phyloP scores from a whole-genome alignment of 2,888 invertebrate genomes.

The Drosophila mettleri region DNA sequence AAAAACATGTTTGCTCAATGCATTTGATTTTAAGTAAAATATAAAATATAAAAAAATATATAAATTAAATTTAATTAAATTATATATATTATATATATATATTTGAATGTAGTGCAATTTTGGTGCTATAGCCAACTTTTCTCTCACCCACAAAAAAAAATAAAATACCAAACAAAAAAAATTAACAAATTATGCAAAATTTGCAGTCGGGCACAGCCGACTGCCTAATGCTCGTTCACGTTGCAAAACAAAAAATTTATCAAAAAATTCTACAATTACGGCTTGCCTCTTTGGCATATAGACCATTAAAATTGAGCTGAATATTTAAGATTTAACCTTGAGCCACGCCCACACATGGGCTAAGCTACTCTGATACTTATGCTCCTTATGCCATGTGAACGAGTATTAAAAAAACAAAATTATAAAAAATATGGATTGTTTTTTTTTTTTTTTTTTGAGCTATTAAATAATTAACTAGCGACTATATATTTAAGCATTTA shows the following conservation, averaged over 20 bases:
- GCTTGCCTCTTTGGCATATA: not conserved
- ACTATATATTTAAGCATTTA: constrained; percentile 49
- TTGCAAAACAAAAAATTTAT: not conserved
- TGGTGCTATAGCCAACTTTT: constrained; percentile 61
- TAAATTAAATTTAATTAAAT: constrained; percentile 20
- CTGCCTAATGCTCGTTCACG: not conserved
- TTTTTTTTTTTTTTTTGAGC: constrained; percentile 46
- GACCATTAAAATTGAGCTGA: too few relatives aligned
- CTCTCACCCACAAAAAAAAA: constrained; percentile 44
- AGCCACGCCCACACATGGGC: too few relatives aligned
- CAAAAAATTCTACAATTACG: not conserved
- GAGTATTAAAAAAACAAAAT: constrained; percentile 3
- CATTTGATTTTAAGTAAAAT: constrained; percentile 62
- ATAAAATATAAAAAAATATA: constrained; percentile 29
- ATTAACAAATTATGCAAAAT: constrained; percentile 1
- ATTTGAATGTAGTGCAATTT: constrained; percentile 69
- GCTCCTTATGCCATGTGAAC: not conserved
- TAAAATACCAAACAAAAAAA: constrained; percentile 29
- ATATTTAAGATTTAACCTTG: too few relatives aligned
- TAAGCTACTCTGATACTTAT: too few relatives aligned
- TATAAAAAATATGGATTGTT: constrained; percentile 22
- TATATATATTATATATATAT: constrained; percentile 30
- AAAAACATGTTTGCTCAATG: constrained; percentile 57
- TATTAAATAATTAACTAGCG: constrained; percentile 50
- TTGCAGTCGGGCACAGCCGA: not conserved